Evolutionary conservation across 1,140 invertebrate genomes (phyloP), one percentile per base, ranked within the genome.

Genomic region (Papilio polyxenes): DNA sequence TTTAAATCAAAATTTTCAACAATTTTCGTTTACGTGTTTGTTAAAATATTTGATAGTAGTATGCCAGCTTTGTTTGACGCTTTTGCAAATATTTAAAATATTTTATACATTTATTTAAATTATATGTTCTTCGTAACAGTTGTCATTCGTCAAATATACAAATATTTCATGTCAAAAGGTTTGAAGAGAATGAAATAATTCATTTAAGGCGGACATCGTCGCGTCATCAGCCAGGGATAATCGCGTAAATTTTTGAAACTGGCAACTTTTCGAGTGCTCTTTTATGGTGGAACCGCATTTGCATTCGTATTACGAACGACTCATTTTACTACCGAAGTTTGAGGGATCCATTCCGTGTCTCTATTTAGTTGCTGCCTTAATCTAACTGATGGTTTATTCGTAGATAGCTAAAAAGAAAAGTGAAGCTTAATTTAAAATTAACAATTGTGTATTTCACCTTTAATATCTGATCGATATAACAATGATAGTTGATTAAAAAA

Each of bases 221-320:
- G 20, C n/a, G 20, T 62, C 31, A 59, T 78, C 53, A 40, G 5
- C 5, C 76, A 44, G 23, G 5, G 11, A 2, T 79, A 62, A 79
- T 79, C 77, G 77, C 53, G 44, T 2, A 79, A 79, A 37, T 79
- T 62, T 56, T 49, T 9, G 31, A 62, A 62, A 11, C 13, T 15
- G 77, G 65, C 9, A 79, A 79, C 77, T 79, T 79, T 62, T 31
- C 75, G 20, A 79, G 56, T 79, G 31, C 31, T 79, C 77, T 49
- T 79, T 79, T 79, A 79, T 79, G 62, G 77, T 62, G 77, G 56
- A 17, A 79, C 77, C 77, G 77, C 77, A 79, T 79, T 79, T 79
- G 77, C 77, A 79, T 79, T 62, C 37, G 75, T 49, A 53, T 77
- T 31, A 23, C 20, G 3, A 56, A 77, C 23, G 49, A n/a, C n/a